phyloP scores from a whole-genome alignment of 2,888 invertebrate genomes.

The Monochamus alternatus region DNA sequence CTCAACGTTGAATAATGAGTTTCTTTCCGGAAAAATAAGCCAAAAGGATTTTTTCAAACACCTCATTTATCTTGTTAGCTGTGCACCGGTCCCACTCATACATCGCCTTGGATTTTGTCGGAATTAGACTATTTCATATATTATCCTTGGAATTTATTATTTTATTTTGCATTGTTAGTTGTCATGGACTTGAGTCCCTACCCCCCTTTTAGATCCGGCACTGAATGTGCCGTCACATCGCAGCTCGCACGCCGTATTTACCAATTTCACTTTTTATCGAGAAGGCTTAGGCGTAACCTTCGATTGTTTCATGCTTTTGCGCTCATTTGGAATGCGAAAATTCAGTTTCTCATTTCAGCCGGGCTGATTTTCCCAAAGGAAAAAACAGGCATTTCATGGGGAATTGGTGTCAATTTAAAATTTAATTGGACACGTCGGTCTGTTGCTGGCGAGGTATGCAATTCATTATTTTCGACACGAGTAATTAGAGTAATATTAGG shows the following conservation, averaged over 20 bases:
- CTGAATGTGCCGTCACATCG: constrained; percentile 23
- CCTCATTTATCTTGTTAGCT: too few species aligned
- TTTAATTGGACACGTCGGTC: not conserved
- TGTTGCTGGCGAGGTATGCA: not conserved
- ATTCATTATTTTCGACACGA: not conserved
- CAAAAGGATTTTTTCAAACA: too few species aligned
- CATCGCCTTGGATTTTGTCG: too few species aligned
- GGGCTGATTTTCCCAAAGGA: not conserved
- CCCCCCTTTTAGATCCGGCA: too few species aligned
- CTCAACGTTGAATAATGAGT: too few species aligned
- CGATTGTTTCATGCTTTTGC: constrained; percentile 17
- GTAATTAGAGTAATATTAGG: not conserved
- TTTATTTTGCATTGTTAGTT: too few species aligned
- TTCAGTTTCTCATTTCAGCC: not conserved
- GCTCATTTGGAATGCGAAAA: not conserved
- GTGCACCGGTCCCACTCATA: too few species aligned
- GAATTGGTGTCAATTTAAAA: constrained; percentile 9
- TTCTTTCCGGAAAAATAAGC: too few species aligned
- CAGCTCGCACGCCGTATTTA: constrained; percentile 23
- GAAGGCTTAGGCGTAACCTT: constrained; percentile 6
- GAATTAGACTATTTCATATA: too few species aligned
- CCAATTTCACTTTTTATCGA: constrained; percentile 35
- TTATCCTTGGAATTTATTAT: too few species aligned
- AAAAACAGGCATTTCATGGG: not conserved
- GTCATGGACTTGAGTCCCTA: too few species aligned